These are phyloP conservation scores for Microtus montanus DNA, from an alignment of 2,113 vertebrate species.

Conservation along the genomic window DNA sequence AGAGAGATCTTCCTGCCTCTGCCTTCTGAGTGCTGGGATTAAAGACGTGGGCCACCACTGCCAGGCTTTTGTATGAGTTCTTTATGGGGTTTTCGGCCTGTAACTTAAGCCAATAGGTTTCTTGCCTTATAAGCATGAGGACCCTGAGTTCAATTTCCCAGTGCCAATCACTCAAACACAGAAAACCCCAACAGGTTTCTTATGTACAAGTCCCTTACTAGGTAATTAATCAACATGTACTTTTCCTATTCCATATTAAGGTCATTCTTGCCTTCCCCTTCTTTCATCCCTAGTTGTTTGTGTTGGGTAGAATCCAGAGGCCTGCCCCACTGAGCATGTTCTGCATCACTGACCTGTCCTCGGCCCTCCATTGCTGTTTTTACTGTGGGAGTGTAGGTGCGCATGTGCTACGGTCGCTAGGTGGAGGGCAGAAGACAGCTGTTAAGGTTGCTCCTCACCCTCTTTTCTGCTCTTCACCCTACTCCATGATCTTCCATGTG, in stretches of 20 bases:
- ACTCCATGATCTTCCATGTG: not conserved
- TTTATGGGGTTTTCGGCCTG: not conserved
- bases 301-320: not conserved
- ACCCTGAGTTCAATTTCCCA: not conserved
- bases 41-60: not conserved
- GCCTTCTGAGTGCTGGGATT: not conserved
- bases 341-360: not conserved
- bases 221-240: not conserved
- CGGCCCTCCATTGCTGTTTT: not conserved
- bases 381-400: not conserved
- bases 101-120: not conserved
- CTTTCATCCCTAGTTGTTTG: not conserved
- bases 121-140: not conserved
- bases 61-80: not conserved
- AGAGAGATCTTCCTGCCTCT: not conserved
- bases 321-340: not conserved
- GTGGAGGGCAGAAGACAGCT: not conserved
- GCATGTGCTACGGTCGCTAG: not conserved
- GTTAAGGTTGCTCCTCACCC: not conserved
- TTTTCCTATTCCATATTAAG: not conserved
- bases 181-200: not conserved
- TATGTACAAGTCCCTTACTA: not conserved
- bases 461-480: not conserved
- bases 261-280: not conserved
- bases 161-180: not conserved